Conservation (phyloP, 2,113 vertebrate genomes). For the Abramis brama region DNA sequence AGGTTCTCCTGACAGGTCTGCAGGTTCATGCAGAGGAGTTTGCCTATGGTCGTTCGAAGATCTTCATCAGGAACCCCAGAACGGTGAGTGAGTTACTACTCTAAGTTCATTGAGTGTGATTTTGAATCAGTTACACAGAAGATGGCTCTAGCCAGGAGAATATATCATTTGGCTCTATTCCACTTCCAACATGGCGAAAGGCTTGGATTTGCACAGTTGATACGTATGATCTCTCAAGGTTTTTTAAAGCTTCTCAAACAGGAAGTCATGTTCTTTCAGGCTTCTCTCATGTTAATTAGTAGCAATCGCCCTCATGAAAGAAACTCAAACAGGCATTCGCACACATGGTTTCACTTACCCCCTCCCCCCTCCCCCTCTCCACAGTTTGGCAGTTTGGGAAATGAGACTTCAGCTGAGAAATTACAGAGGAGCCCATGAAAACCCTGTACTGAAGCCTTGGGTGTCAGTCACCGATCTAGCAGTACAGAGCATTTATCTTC, state of each 20-base stretch:
- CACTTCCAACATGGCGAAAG: not conserved
- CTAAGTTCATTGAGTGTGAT: not conserved
- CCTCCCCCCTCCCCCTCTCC: conserved; percentile 1
- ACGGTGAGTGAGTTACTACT: conserved; percentile 76
- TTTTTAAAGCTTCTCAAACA: conserved; percentile 52
- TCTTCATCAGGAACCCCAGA: conserved; percentile 98
- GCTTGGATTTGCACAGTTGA: not conserved
- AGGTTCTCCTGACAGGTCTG: conserved; percentile 87
- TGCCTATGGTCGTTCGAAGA: conserved; percentile 94
- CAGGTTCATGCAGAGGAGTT: conserved; percentile 87
- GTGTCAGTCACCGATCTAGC: conserved; percentile 21
- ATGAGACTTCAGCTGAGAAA: conserved; percentile 50
- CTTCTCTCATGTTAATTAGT: conserved; percentile 68
- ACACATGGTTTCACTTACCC: conserved; percentile 77
- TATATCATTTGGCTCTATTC: not conserved
- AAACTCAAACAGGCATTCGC: conserved; percentile 58
- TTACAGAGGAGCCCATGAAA: conserved; percentile 9
- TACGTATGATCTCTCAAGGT: not conserved
- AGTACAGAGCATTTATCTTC: conserved; percentile 23
- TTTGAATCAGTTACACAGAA: not conserved
- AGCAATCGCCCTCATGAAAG: conserved; percentile 34
- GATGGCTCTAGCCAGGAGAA: not conserved
- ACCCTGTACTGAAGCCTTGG: conserved; percentile 21
- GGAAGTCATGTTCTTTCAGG: conserved; percentile 61
- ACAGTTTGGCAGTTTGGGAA: conserved; percentile 65